These are phyloP conservation scores for Gobionotothen gibberifrons DNA, from an alignment of 2,797 vertebrate genomes.

Conservation along the genomic window DNA sequence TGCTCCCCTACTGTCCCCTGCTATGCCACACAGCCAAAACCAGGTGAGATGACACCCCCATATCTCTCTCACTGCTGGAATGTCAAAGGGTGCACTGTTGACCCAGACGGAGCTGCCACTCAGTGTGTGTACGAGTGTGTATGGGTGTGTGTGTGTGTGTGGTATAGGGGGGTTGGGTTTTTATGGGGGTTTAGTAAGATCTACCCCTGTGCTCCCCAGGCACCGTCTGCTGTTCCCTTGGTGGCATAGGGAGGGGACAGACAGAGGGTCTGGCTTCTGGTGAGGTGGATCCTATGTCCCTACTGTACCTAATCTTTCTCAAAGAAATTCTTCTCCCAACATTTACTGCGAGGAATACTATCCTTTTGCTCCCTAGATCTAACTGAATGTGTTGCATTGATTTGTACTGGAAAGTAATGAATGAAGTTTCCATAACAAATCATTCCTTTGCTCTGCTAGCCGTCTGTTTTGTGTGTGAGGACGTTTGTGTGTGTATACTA, in stretches of 20 bases:
- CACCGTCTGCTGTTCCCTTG: conserved; percentile 65
- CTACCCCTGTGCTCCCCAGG: conserved; percentile 44
- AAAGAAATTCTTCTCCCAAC: conserved; percentile 52
- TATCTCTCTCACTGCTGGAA: conserved; percentile 71
- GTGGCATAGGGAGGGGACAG: conserved; percentile 74
- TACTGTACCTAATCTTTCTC: conserved; percentile 31
- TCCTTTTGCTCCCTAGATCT: background rate
- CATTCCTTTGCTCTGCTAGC: background rate
- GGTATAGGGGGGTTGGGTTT: conserved; percentile 24
- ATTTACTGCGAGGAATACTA: conserved; percentile 30
- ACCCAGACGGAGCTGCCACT: conserved; percentile 83
- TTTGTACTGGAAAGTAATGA: conserved; percentile 30
- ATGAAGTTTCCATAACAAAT: conserved; percentile 28
- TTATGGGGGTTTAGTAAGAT: conserved; percentile 44
- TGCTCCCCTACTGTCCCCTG: conserved; percentile 55
- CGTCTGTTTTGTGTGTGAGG: background rate
- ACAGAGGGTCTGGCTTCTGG: conserved; percentile 64
- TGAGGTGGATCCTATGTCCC: conserved; percentile 47
- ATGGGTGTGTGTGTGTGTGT: conserved; percentile 23
- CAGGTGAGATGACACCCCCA: conserved; percentile 78
- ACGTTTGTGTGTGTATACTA: background rate
- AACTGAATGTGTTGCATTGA: background rate
- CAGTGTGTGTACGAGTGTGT: conserved; percentile 64
- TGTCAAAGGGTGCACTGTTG: conserved; percentile 75
- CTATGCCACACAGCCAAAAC: conserved; percentile 61